Percentiles rank a stretch among this genome's conserved stretches.
Conservation (phyloP, 2,113 vertebrate species). For the Corythaeola cristata region DNA sequence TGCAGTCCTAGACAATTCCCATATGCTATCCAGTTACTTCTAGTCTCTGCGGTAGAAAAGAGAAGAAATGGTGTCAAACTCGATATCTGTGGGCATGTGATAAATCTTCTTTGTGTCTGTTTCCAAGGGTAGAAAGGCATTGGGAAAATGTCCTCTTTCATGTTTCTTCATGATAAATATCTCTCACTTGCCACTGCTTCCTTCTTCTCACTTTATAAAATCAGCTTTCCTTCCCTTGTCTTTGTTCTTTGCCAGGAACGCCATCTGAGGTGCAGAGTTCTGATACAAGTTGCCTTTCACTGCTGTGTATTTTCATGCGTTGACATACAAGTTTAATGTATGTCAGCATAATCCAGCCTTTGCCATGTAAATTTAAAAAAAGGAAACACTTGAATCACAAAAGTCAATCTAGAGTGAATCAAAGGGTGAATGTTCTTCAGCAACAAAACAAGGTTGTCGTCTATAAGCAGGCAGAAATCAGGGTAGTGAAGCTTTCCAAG, state of each 20-base stretch:
- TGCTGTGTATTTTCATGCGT: background rate
- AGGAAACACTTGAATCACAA: background rate
- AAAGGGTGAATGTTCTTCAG: background rate
- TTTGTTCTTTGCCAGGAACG: background rate
- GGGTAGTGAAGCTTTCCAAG: background rate
- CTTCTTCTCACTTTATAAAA: background rate
- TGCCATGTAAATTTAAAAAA: background rate
- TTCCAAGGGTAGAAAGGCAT: background rate
- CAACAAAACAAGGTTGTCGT: background rate
- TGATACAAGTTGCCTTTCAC: background rate
- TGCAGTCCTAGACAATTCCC: slow-evolving; percentile 11
- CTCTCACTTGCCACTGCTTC: background rate
- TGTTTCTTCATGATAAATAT: background rate
- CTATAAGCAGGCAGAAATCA: background rate
- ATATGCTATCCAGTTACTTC: slow-evolving; percentile 34
- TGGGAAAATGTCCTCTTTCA: slow-evolving; percentile 17
- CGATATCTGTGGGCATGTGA: background rate
- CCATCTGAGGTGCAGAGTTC: background rate
- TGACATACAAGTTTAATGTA: background rate
- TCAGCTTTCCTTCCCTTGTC: background rate
- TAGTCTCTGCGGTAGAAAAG: background rate
- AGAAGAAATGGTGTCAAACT: slow-evolving; percentile 29
- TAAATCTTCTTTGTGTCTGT: background rate
- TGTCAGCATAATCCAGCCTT: background rate
- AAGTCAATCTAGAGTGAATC: background rate